Conservation (phyloP, 2,113 vertebrate genomes). For the Peromyscus leucopus region DNA sequence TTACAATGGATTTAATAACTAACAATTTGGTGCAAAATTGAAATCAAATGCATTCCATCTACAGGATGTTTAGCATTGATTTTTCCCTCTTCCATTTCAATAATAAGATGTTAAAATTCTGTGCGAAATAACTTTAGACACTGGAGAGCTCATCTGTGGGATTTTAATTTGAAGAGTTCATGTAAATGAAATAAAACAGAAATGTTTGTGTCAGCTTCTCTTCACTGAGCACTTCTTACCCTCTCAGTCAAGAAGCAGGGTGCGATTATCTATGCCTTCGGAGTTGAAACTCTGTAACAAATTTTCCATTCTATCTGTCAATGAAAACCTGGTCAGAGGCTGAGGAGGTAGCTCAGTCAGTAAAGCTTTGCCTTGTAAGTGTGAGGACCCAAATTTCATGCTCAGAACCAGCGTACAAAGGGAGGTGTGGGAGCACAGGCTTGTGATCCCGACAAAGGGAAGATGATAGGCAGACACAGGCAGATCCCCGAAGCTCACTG, state of each 20-base stretch:
- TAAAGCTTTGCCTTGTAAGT: background rate
- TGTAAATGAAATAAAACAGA: conserved; percentile 62
- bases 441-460: background rate
- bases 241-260: conserved; percentile 22
- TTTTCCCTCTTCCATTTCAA: conserved; percentile 61
- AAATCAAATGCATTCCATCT: conserved; percentile 70
- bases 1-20: conserved; percentile 65
- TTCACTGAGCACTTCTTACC: conserved; percentile 70
- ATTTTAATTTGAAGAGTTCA: conserved; percentile 19
- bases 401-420: background rate
- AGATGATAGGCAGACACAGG: background rate
- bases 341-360: background rate
- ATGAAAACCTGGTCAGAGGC: background rate
- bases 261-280: background rate
- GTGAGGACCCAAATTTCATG: background rate
- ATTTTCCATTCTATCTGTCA: background rate
- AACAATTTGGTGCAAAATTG: conserved; percentile 65
- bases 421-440: background rate
- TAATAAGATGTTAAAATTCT: conserved; percentile 69
- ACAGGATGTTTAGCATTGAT: conserved; percentile 68
- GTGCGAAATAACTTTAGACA: conserved; percentile 60
- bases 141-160: conserved; percentile 49
- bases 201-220: conserved; percentile 40
- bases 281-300: background rate
- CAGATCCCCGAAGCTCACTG: background rate